phyloP scores from a whole-genome alignment of 2,888 invertebrate species.

The Pterostichus niger region DNA sequence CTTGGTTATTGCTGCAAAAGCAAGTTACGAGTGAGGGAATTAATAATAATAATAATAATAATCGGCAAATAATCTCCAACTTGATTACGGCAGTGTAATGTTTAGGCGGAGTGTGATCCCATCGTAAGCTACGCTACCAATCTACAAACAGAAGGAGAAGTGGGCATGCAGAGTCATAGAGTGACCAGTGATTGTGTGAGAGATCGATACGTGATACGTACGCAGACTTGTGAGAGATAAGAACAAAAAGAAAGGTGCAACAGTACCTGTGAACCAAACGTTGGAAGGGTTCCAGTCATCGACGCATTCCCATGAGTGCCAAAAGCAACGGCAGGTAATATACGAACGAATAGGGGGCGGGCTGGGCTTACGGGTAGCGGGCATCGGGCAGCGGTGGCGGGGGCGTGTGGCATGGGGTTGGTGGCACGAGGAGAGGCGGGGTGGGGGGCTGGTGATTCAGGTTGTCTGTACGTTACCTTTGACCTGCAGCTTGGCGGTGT shows the following conservation, averaged over 20 bases:
- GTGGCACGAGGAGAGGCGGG: slow-evolving; percentile 68
- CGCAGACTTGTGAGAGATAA: slow-evolving; percentile 68
- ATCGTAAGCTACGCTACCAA: slow-evolving; percentile 67
- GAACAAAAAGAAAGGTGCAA: slow-evolving; percentile 81
- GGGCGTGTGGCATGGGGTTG: slow-evolving; percentile 68
- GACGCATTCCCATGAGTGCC: slow-evolving; percentile 84
- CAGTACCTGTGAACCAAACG: slow-evolving; percentile 82
- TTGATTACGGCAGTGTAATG: slow-evolving; percentile 70
- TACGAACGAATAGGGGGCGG: slow-evolving; percentile 61
- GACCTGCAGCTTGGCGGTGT: slow-evolving; percentile 88
- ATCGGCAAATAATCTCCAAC: slow-evolving; percentile 67
- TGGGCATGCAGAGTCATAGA: slow-evolving; percentile 70
- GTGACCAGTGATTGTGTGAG: slow-evolving; percentile 58
- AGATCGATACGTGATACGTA: slow-evolving; percentile 62
- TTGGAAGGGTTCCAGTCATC: slow-evolving; percentile 75
- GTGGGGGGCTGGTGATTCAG: slow-evolving; percentile 67
- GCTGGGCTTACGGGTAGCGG: slow-evolving; percentile 65
- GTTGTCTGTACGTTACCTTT: slow-evolving; percentile 84
- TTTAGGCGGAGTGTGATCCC: slow-evolving; percentile 67
- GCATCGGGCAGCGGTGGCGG: slow-evolving; percentile 60
- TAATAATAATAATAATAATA: slow-evolving; percentile 70
- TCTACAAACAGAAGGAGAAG: slow-evolving; percentile 69
- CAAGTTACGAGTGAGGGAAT: slow-evolving; percentile 75
- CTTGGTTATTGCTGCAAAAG: slow-evolving; percentile 75
- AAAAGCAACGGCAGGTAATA: slow-evolving; percentile 78